Percentiles rank a stretch among this genome's conserved stretches.
Evolutionary conservation across 2,113 vertebrate genomes (phyloP).

Genomic region (Oncorhynchus keta): DNA sequence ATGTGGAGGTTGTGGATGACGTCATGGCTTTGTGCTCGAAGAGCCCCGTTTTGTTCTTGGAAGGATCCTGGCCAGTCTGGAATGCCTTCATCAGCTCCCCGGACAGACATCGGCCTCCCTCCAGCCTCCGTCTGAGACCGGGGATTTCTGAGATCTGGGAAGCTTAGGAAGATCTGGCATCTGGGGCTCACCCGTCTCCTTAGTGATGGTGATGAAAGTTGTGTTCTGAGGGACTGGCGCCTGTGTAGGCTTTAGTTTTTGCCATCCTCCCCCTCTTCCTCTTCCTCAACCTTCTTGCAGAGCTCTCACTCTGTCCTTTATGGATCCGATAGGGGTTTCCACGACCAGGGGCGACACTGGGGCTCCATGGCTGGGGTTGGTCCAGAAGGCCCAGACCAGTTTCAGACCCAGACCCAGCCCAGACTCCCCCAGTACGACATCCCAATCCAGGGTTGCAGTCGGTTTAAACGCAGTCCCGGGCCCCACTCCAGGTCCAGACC

Average conservation of each 20-base stretch:
- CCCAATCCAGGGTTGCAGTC: too few species aligned
- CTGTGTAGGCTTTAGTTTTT: conserved; percentile 72
- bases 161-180: conserved; percentile 66
- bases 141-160: conserved; percentile 80
- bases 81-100: conserved; percentile 95
- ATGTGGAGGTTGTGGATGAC: conserved; percentile 35
- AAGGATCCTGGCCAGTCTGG: conserved; percentile 93
- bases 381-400: conserved; percentile 9
- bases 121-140: conserved; percentile 83
- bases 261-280: conserved; percentile 80
- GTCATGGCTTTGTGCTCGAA: conserved; percentile 86
- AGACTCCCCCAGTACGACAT: too few species aligned
- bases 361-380: conserved; percentile 48
- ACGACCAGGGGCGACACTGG: conserved; percentile 86
- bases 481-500: not conserved
- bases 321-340: conserved; percentile 93
- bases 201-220: conserved; percentile 12
- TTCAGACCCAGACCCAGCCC: not conserved
- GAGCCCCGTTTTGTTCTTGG: conserved; percentile 87
- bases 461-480: too few species aligned
- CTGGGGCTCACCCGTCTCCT: conserved; percentile 54
- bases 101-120: conserved; percentile 95
- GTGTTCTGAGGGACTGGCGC: conserved; percentile 53
- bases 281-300: conserved; percentile 89
- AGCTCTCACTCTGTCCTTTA: conserved; percentile 92